A percentile compares a stretch with the other conserved stretches of the same genome.
Evolutionary conservation across 2,797 vertebrate species (phyloP).

Genomic region (Sebastolobus altivelis): DNA sequence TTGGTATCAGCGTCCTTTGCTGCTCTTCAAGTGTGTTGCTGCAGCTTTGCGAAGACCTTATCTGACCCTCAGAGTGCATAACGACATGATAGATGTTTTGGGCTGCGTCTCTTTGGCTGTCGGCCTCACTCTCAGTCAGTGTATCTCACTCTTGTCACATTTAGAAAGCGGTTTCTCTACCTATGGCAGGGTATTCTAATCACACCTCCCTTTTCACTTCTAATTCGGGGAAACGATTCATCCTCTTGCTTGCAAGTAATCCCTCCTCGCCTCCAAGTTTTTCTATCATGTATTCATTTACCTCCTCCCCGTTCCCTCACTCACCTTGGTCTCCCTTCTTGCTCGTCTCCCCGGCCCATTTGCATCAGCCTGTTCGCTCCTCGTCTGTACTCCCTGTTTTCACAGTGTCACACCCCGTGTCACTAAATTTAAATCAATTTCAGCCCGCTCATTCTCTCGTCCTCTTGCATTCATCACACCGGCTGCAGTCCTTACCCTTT

Average conservation of each 20-base stretch:
- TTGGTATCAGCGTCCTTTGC: conserved; percentile 25
- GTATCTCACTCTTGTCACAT: conserved; percentile 7
- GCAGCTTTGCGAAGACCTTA: conserved; percentile 38
- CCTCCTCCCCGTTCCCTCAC: neutral
- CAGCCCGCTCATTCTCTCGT: conserved; percentile 43
- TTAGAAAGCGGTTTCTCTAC: conserved; percentile 1
- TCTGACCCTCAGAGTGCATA: conserved; percentile 32
- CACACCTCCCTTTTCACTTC: conserved; percentile 2
- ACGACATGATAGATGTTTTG: conserved; percentile 35
- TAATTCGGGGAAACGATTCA: conserved; percentile 2
- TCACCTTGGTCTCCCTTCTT: conserved; percentile 9
- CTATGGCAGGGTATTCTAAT: conserved; percentile 16
- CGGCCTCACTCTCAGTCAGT: conserved; percentile 4
- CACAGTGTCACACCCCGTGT: conserved; percentile 44
- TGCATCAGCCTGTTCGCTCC: conserved; percentile 32
- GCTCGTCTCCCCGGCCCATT: conserved; percentile 13
- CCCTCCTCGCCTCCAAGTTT: neutral
- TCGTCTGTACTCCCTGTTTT: conserved; percentile 46
- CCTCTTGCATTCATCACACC: conserved; percentile 48
- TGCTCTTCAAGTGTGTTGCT: conserved; percentile 23
- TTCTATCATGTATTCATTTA: conserved; percentile 6
- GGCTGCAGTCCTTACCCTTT: conserved; percentile 75
- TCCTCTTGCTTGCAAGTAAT: conserved; percentile 24
- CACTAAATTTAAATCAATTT: conserved; percentile 69
- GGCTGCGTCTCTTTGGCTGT: conserved; percentile 15